A percentile compares a stretch with the other conserved stretches of the same genome.
These are phyloP conservation scores for Nomada ferruginata DNA, from an alignment of 2,888 invertebrate species.

Conservation along the genomic window DNA sequence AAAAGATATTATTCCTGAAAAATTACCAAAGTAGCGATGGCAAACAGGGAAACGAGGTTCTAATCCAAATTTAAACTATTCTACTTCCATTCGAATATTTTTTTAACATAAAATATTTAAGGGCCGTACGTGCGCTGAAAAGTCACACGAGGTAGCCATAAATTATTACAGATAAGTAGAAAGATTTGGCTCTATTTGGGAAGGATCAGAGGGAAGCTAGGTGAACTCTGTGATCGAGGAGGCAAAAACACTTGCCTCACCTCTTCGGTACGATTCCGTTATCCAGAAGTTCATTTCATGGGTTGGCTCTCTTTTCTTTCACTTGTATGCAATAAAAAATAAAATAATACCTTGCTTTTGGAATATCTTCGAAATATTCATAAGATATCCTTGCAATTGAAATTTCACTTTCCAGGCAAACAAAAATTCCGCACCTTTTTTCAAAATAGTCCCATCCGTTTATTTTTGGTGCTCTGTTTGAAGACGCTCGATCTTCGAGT, in stretches of 20 bases:
- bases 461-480: too few relatives aligned
- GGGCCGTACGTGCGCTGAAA: neutral
- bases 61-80: too few relatives aligned
- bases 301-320: slow-evolving; percentile 43
- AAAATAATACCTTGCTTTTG: neutral
- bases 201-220: slow-evolving; percentile 25
- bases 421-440: neutral
- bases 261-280: slow-evolving; percentile 68
- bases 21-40: too few relatives aligned
- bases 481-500: too few relatives aligned
- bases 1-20: too few relatives aligned
- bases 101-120: too few relatives aligned
- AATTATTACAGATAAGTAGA: slow-evolving; percentile 8
- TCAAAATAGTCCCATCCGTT: neutral
- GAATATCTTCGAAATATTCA: neutral
- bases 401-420: too few relatives aligned
- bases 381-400: too few relatives aligned
- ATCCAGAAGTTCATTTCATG: slow-evolving; percentile 68
- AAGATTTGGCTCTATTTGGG: neutral
- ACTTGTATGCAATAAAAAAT: neutral
- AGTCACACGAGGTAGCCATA: neutral
- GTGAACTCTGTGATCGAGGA: slow-evolving; percentile 31
- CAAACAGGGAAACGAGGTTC: too few relatives aligned
- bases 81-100: too few relatives aligned
- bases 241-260: slow-evolving; percentile 55